Conservation (phyloP, 1,140 invertebrate genomes). For the Polyergus mexicanus region DNA sequence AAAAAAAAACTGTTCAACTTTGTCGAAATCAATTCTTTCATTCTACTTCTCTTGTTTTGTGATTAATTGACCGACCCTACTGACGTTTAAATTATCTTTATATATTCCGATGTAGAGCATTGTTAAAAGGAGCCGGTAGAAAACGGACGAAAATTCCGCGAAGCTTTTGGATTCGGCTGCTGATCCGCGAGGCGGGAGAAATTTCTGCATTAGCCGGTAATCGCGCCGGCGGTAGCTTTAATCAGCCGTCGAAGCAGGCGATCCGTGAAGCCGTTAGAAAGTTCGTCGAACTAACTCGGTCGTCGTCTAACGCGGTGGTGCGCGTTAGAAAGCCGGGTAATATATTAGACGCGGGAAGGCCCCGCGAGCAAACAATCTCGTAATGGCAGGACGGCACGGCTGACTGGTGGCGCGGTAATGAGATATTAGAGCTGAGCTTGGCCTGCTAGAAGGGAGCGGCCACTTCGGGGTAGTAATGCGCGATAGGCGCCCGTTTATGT, state of each 20-base stretch:
- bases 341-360: constrained; percentile 80
- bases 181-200: constrained; percentile 35
- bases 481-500: constrained; percentile 79
- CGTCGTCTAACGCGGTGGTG: constrained; percentile 59
- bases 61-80: neutral
- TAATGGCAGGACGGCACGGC: constrained; percentile 83
- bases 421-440: constrained; percentile 85
- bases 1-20: neutral
- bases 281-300: constrained; percentile 57
- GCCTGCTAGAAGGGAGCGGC: constrained; percentile 84
- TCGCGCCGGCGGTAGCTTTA: constrained; percentile 42
- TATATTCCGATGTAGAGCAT: neutral
- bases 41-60: neutral
- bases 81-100: constrained; percentile 27
- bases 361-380: constrained; percentile 85
- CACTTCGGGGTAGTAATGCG: constrained; percentile 83
- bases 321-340: constrained; percentile 76
- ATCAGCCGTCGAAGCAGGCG: constrained; percentile 40
- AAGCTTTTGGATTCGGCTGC: constrained; percentile 14
- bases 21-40: neutral
- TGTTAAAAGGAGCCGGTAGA: constrained; percentile 5
- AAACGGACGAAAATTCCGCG: constrained; percentile 36
- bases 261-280: constrained; percentile 45
- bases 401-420: constrained; percentile 86
- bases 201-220: constrained; percentile 43